Evolutionary conservation across 2,888 invertebrate species (phyloP).

Genomic region (Tachina fera): DNA sequence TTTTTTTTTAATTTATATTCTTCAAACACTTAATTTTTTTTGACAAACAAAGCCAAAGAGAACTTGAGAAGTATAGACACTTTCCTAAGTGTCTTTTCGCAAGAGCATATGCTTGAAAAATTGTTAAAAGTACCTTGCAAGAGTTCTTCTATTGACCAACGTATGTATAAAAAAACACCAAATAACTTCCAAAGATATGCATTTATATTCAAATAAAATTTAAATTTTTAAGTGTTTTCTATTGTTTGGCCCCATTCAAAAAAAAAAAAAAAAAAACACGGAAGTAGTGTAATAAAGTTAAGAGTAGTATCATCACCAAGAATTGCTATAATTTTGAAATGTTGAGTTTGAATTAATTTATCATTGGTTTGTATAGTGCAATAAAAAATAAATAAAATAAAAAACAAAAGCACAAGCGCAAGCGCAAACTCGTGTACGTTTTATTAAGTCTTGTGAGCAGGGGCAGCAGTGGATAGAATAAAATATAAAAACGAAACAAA

Average conservation of each 20-base stretch:
- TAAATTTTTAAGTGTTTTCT: conserved; percentile 17
- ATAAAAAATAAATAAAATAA: conserved; percentile 13
- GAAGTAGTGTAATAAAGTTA: conserved; percentile 23
- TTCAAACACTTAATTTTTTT: neutral
- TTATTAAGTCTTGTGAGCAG: conserved; percentile 27
- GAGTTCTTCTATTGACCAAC: neutral
- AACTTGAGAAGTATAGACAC: too few species aligned
- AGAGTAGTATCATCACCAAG: conserved; percentile 1
- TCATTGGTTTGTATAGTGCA: neutral
- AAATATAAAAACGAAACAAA: conserved; percentile 16
- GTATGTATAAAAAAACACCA: neutral
- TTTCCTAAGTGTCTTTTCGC: neutral
- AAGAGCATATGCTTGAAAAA: neutral
- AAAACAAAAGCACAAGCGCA: neutral
- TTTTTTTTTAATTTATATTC: neutral
- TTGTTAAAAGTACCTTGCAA: neutral
- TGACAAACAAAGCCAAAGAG: neutral
- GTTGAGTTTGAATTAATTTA: conserved; percentile 18
- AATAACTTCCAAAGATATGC: neutral
- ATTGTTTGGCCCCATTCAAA: neutral
- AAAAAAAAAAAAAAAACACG: too few species aligned
- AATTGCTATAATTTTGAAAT: conserved; percentile 33
- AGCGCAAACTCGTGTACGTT: neutral
- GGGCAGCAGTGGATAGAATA: conserved; percentile 12
- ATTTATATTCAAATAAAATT: conserved; percentile 21